Base-by-base conservation (phyloP, 2,797 vertebrate genomes). In the Chaetodon trifasciatus region DNA sequence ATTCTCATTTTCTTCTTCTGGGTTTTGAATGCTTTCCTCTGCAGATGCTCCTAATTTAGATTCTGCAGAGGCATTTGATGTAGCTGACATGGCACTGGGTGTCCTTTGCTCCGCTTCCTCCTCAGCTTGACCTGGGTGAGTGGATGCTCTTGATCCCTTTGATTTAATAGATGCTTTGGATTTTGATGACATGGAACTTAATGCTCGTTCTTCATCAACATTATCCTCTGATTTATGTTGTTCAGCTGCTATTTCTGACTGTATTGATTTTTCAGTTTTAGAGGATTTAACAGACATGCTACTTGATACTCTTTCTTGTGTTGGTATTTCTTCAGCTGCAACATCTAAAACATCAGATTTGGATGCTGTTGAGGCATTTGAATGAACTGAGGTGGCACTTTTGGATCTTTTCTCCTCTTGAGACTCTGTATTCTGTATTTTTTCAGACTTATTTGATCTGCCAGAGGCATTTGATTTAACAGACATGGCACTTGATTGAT, bases 401-500 rank as follows among this genome's bases (percentile, higher is more conserved):
- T 86, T 81, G 21, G 81, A 79, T 89, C 79, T 81, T 74, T 79
- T 63, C 55, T 74, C 80, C 37, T 79, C 86, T 39, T 81, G 83
- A 65, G 66, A 70, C 32, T 83, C 72, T 24, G 64, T 28, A 49
- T 71, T 75, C 50, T 79, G 70, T 76, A n/a, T 75, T 74, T 83
- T 40, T 55, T 86, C 86, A 84, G 78, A 84, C 75, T 71, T 74
- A 21, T 81, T 74, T 79, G 89, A 89, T 85, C 50, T 75, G 78
- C 61, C 83, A 61, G 91, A 94, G 40, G 73, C 65, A 74, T 92
- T 87, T 42, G 93, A 94, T 84, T 88, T 88, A 35, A 86, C 80
- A 85, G 91, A 93, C 87, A 91, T 94, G 90, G 92, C 91, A 94
- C 92, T 94, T 87, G 77, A 86, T 81, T 82, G 91, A 70, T 85